Evolutionary conservation across 2,113 vertebrate species (phyloP).

Genomic region (Pogonocichla stellata): DNA sequence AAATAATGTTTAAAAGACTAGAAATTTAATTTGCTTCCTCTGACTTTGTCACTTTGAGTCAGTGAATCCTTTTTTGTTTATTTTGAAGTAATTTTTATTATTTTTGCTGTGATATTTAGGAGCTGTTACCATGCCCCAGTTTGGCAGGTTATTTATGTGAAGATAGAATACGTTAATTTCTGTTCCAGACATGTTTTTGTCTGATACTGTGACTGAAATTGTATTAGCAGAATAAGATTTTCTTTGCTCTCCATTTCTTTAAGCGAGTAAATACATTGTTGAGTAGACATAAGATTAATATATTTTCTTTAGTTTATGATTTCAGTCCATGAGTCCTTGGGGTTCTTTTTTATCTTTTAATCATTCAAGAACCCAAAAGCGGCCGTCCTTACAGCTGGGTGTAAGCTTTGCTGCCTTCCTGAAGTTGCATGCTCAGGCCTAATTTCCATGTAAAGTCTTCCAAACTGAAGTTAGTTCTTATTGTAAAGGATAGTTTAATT

Average conservation of each 20-base stretch:
- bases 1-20: neutral
- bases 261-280: neutral
- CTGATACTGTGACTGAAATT: neutral
- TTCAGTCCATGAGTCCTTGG: neutral
- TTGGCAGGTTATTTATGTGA: neutral
- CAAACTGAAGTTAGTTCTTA: neutral
- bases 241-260: neutral
- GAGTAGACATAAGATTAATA: neutral
- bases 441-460: neutral
- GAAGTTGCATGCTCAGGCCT: neutral
- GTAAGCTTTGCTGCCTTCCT: neutral
- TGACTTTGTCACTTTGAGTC: neutral
- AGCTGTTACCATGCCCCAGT: neutral
- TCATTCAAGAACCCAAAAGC: neutral
- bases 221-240: neutral
- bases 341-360: neutral
- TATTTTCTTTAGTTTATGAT: neutral
- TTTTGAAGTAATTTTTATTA: neutral
- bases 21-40: neutral
- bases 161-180: neutral
- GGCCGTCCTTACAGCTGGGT: rapidly evolving
- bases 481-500: neutral
- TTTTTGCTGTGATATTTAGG: neutral
- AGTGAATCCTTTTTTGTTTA: neutral
- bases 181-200: neutral